Evolutionary conservation across 2,888 invertebrate genomes (phyloP), one percentile per base, ranked within the genome.

Genomic region (Idaea biselata): DNA sequence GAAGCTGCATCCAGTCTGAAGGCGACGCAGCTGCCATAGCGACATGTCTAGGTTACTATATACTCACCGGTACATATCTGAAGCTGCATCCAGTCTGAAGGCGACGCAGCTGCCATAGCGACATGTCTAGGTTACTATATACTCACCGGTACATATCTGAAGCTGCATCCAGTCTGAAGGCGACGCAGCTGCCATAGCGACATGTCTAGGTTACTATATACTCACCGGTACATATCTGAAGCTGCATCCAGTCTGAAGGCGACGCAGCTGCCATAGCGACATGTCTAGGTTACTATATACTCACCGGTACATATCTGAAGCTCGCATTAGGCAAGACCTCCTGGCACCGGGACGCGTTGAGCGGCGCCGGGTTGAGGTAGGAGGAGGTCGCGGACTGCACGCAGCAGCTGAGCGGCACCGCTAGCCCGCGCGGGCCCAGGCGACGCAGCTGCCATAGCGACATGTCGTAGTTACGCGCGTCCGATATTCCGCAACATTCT

Each of bases 371-470:
- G 89, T 96, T 96, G 61, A 97, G 93, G 82, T 96, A 95, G 0
- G 96, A 94, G 0, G 88, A 86, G 54, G 25, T 25, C 3, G 25
- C 80, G 75, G 94, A 94, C 63, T 94, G 94, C 63, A 96, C 93
- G 82, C 97, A 97, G 78, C 96, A 96, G 61, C 94, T 95, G 5
- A 94, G 90, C 55, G 96, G 96, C 18, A 95, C 95, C 0, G 94
- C 90, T 84, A 95, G 89, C 61, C 95, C 95, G 64, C 95, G 93
- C 68, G 96, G 95, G 0, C 96, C 96, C 56, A 96, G 93, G 68
- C 96, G 94, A 75, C 96, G 95, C 59, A 97, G 87, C 68, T 96
- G 94, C 97, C 97, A 97, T 78, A 95, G 87, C 0, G 97, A 96
- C 72, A 95, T 95, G 76, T 96, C 96, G 85, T 96, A 97, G 91